These are phyloP conservation scores for Neodiprion virginianus DNA, from an alignment of 1,140 invertebrate genomes.

Conservation along the genomic window DNA sequence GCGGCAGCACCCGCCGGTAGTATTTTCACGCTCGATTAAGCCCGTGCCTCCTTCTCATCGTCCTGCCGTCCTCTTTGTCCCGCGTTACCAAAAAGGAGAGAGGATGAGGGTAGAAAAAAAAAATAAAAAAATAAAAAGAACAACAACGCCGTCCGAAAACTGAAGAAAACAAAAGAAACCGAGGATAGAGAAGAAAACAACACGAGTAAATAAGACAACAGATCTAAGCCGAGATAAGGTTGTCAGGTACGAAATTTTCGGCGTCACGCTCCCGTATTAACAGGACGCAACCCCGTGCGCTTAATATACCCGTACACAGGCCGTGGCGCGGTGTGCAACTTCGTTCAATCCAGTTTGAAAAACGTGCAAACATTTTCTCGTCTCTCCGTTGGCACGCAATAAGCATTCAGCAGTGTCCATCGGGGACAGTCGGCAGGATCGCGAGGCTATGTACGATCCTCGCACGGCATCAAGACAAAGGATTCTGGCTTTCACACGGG, in stretches of 20 bases:
- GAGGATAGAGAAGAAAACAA: not conserved
- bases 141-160: not conserved
- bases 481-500: not conserved
- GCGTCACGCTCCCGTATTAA: not conserved
- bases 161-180: not conserved
- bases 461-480: not conserved
- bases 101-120: too few relatives aligned
- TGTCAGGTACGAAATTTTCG: constrained; percentile 5
- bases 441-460: not conserved
- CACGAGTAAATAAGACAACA: not conserved
- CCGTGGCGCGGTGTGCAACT: too few relatives aligned
- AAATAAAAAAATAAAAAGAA: too few relatives aligned
- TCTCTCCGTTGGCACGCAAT: too few relatives aligned
- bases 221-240: constrained; percentile 1
- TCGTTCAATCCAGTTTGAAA: too few relatives aligned
- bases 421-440: too few relatives aligned
- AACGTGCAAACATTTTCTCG: too few relatives aligned
- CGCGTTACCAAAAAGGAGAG: too few relatives aligned
- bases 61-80: not conserved
- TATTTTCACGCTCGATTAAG: not conserved
- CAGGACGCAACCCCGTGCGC: too few relatives aligned
- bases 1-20: not conserved
- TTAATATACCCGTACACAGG: too few relatives aligned
- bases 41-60: not conserved
- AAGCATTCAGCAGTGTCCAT: too few relatives aligned